These are phyloP conservation scores for Drosophila paranaensis DNA, from an alignment of 2,888 invertebrate genomes.

Conservation along the genomic window DNA sequence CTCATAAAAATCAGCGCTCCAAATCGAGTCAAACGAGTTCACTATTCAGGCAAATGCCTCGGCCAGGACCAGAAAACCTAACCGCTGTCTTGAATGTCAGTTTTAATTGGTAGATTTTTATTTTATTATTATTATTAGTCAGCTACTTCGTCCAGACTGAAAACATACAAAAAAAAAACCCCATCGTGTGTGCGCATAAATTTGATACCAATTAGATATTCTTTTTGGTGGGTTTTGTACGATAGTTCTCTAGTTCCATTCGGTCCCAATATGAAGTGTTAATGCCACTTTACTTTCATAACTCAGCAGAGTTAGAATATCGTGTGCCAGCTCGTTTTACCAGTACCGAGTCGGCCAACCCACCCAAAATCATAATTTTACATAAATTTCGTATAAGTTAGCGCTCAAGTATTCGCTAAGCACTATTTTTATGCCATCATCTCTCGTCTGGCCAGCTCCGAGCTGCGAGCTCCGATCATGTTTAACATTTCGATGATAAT, in stretches of 20 bases:
- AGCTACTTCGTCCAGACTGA: constrained; percentile 20
- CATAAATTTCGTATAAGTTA: constrained; percentile 60
- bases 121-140: constrained; percentile 55
- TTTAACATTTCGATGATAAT: constrained; percentile 69
- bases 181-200: constrained; percentile 51
- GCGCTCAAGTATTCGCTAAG: constrained; percentile 32
- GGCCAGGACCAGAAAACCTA: constrained; percentile 31
- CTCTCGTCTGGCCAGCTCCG: constrained; percentile 56
- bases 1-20: constrained; percentile 34
- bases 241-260: constrained; percentile 12
- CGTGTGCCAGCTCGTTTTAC: constrained; percentile 22
- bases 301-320: constrained; percentile 32
- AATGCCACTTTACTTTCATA: constrained; percentile 45
- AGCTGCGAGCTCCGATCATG: constrained; percentile 36
- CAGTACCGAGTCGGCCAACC: constrained; percentile 22
- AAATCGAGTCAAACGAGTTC: constrained; percentile 41
- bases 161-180: not conserved
- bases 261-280: constrained; percentile 47
- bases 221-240: constrained; percentile 23
- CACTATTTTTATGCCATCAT: constrained; percentile 40
- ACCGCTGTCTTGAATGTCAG: constrained; percentile 38
- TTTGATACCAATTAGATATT: constrained; percentile 36
- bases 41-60: constrained; percentile 13
- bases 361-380: constrained; percentile 34
- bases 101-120: constrained; percentile 40